A percentile compares a stretch with the other conserved stretches of the same genome.
Conservation (phyloP, 2,888 invertebrate genomes). For the Boloria selene region DNA sequence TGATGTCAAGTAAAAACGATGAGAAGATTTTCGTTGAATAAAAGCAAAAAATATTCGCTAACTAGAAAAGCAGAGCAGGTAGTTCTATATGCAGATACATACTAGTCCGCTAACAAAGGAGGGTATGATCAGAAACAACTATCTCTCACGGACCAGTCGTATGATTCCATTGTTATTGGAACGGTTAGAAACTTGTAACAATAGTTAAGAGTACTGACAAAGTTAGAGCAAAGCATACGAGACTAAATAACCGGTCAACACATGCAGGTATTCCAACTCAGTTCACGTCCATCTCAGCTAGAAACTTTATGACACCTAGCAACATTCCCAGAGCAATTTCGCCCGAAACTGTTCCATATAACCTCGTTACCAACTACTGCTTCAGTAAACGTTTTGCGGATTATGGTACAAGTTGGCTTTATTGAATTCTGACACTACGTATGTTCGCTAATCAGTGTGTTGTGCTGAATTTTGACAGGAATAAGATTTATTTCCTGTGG, state of each 20-base stretch:
- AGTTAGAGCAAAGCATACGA: constrained; percentile 41
- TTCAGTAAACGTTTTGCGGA: constrained; percentile 67
- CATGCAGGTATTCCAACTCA: constrained; percentile 60
- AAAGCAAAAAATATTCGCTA: neutral
- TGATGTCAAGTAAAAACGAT: no score
- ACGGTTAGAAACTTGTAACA: constrained; percentile 25
- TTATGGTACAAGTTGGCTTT: constrained; percentile 66
- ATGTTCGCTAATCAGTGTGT: constrained; percentile 33
- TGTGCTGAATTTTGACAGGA: constrained; percentile 38
- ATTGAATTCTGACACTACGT: constrained; percentile 62
- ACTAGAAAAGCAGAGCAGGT: neutral
- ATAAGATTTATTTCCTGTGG: neutral
- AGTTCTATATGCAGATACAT: neutral
- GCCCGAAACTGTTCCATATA: constrained; percentile 71
- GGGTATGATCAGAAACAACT: constrained; percentile 15
- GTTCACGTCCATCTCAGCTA: constrained; percentile 52
- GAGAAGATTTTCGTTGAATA: no score
- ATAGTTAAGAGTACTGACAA: constrained; percentile 32
- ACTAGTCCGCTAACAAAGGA: neutral
- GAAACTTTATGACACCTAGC: constrained; percentile 76
- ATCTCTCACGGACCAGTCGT: constrained; percentile 20
- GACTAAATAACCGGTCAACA: constrained; percentile 62
- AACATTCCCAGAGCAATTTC: constrained; percentile 72
- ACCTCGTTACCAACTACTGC: constrained; percentile 73
- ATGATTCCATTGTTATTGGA: constrained; percentile 17